Conservation (phyloP, 92 coral and sea anemone genomes). For the Zoanthus sociatus region DNA sequence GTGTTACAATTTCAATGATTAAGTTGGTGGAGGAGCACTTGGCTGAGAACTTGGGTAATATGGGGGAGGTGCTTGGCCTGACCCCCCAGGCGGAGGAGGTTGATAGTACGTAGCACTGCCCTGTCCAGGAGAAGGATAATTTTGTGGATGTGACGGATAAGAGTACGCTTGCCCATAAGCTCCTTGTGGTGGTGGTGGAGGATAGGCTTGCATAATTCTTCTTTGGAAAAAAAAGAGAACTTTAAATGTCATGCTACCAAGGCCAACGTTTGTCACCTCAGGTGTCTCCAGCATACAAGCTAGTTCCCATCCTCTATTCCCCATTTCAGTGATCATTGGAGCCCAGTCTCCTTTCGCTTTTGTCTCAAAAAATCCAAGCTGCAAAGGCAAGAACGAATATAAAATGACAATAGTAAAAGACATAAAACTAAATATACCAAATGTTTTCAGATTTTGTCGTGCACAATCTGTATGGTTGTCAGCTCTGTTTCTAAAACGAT, state of each 20-base stretch:
- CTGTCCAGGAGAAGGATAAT: conserved; percentile 61
- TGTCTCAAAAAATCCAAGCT: conserved; percentile 96
- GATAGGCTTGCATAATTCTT: conserved; percentile 70
- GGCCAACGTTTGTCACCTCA: conserved; percentile 88
- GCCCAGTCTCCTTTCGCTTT: conserved; percentile 99
- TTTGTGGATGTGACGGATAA: conserved; percentile 17
- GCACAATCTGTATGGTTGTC: too few species aligned
- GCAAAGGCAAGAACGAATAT: conserved; percentile 18
- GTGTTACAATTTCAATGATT: background rate
- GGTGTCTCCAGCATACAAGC: conserved; percentile 99
- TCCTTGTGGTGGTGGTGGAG: conserved; percentile 62
- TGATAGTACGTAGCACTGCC: conserved; percentile 46
- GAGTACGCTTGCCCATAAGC: conserved; percentile 60
- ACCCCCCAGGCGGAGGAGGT: conserved; percentile 64
- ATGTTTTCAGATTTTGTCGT: background rate
- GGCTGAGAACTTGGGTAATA: conserved; percentile 68
- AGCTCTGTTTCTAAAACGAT: too few species aligned
- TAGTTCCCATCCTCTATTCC: conserved; percentile 95
- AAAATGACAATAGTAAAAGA: background rate
- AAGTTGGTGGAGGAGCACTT: conserved; percentile 76
- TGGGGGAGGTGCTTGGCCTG: conserved; percentile 74
- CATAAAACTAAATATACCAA: background rate
- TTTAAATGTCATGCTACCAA: conserved; percentile 93
- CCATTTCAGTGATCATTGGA: conserved; percentile 98
- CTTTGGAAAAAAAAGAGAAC: conserved; percentile 95